phyloP scores from a whole-genome alignment of 92 coral and sea anemone genomes.

The Zoanthus sociatus region DNA sequence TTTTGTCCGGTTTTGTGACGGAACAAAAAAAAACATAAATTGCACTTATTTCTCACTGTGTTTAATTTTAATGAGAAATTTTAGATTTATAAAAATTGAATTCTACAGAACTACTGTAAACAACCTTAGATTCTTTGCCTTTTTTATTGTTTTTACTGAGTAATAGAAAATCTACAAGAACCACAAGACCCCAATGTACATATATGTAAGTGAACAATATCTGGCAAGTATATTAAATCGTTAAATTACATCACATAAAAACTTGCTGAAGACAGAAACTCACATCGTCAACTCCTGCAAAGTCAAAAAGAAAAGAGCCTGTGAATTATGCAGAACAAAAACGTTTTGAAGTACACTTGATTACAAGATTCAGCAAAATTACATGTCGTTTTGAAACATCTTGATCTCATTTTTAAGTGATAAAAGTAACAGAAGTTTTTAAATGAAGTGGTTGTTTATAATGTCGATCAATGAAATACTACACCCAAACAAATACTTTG shows the following conservation, averaged over 20 bases:
- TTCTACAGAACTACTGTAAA: neutral
- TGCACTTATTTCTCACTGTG: too few species aligned
- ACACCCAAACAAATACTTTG: neutral
- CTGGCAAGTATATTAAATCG: neutral
- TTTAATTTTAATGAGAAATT: too few species aligned
- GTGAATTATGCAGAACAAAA: neutral
- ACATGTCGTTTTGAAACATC: too few species aligned
- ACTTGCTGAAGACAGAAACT: neutral
- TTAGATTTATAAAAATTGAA: too few species aligned
- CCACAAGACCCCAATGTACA: conserved; percentile 40
- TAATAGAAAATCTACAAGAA: neutral
- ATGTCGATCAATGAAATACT: neutral
- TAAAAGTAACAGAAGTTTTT: neutral
- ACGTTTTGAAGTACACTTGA: too few species aligned
- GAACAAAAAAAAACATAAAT: too few species aligned
- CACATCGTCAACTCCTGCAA: conserved; percentile 49
- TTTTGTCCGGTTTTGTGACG: too few species aligned
- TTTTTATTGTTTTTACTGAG: conserved; percentile 22
- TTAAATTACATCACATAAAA: conserved; percentile 10
- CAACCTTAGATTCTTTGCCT: neutral
- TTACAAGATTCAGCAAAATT: too few species aligned
- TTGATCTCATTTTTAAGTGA: too few species aligned
- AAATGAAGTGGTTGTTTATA: neutral
- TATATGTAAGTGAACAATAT: neutral
- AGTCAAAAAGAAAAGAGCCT: neutral